A percentile compares a stretch with the other conserved stretches of the same genome.
These are phyloP conservation scores for Limenitis camilla DNA, from an alignment of 2,888 invertebrate genomes.

Conservation along the genomic window DNA sequence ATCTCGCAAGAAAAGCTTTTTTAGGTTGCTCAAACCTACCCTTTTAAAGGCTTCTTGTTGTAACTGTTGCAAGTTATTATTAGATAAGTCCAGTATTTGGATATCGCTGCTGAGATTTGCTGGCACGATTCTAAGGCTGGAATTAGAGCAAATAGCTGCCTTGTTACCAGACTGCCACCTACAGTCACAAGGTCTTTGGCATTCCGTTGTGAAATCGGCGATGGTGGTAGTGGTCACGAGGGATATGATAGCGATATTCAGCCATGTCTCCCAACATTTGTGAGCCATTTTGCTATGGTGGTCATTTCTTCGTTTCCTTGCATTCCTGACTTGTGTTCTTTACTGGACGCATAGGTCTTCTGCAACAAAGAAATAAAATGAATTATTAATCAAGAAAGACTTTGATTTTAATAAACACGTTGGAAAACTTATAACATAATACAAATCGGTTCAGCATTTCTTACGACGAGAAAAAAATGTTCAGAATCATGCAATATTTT, in stretches of 20 bases:
- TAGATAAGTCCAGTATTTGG: slow-evolving; percentile 82
- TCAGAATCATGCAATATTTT: background rate
- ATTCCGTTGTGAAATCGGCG: slow-evolving; percentile 76
- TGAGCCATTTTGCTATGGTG: slow-evolving; percentile 66
- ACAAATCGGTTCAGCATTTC: background rate
- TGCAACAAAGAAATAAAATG: slow-evolving; percentile 44
- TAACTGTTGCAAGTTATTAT: slow-evolving; percentile 79
- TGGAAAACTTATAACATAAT: too few species aligned
- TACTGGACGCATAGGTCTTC: slow-evolving; percentile 56
- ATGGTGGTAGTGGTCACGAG: slow-evolving; percentile 45
- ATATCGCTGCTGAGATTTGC: slow-evolving; percentile 81
- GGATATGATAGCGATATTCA: slow-evolving; percentile 53
- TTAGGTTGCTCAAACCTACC: slow-evolving; percentile 84
- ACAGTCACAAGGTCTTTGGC: slow-evolving; percentile 84
- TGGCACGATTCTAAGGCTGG: slow-evolving; percentile 80
- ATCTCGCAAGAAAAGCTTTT: slow-evolving; percentile 84
- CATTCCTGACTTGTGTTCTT: slow-evolving; percentile 52
- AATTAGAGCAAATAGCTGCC: slow-evolving; percentile 85
- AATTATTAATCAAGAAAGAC: too few species aligned
- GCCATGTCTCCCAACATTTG: slow-evolving; percentile 68
- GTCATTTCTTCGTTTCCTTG: slow-evolving; percentile 65
- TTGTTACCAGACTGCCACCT: slow-evolving; percentile 91
- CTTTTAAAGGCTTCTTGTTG: slow-evolving; percentile 79
- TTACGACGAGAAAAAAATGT: background rate
- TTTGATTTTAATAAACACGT: too few species aligned